These are phyloP conservation scores for Saxidomus purpurata DNA, from an alignment of 1,140 invertebrate species.

Conservation along the genomic window DNA sequence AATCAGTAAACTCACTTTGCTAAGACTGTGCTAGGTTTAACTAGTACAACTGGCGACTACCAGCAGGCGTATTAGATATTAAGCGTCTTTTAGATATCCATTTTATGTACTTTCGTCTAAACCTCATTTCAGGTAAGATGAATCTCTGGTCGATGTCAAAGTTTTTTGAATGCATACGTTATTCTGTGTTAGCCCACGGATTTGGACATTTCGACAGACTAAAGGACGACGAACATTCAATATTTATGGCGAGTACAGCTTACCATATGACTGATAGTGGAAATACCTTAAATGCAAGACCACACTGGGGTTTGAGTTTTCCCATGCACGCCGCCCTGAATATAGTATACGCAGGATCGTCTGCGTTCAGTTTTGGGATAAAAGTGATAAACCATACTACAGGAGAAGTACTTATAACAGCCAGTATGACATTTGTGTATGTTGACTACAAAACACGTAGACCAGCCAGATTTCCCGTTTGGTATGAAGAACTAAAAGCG, in stretches of 20 bases:
- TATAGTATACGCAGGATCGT: constrained; percentile 41
- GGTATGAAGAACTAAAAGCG: constrained; percentile 34
- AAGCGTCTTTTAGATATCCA: too few relatives aligned
- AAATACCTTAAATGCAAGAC: neutral
- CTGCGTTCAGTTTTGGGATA: constrained; percentile 41
- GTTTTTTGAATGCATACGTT: constrained; percentile 51
- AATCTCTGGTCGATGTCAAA: constrained; percentile 58
- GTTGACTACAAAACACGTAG: constrained; percentile 51
- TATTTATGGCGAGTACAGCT: constrained; percentile 54
- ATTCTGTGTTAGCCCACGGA: constrained; percentile 8
- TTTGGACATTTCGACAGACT: constrained; percentile 51
- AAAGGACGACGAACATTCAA: constrained; percentile 39
- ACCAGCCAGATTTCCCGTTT: constrained; percentile 36
- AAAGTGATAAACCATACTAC: neutral
- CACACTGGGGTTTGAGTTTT: constrained; percentile 44
- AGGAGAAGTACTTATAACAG: neutral
- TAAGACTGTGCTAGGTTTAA: too few relatives aligned
- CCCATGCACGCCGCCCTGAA: constrained; percentile 12
- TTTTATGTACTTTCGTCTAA: too few relatives aligned
- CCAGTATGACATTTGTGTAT: constrained; percentile 50
- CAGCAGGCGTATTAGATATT: too few relatives aligned
- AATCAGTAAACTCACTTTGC: too few relatives aligned
- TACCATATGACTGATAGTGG: constrained; percentile 40
- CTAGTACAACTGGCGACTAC: too few relatives aligned
- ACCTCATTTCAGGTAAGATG: constrained; percentile 43